These are phyloP conservation scores for Amphiprion ocellaris DNA, from an alignment of 2,113 vertebrate species.

Conservation along the genomic window DNA sequence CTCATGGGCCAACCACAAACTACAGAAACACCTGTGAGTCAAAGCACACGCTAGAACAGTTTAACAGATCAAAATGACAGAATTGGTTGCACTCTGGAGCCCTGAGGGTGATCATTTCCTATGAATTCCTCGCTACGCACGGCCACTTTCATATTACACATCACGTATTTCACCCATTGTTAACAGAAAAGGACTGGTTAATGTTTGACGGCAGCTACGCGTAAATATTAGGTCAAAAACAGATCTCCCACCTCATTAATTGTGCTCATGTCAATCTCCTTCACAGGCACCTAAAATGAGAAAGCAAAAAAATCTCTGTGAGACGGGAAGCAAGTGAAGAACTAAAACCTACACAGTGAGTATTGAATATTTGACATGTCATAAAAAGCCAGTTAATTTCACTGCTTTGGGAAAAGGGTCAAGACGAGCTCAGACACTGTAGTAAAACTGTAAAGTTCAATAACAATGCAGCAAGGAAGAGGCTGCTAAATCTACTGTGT, in stretches of 20 bases:
- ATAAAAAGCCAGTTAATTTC: conserved; percentile 3
- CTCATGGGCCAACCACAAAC: no score
- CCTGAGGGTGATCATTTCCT: neutral
- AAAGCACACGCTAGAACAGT: no score
- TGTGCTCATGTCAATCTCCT: conserved; percentile 57
- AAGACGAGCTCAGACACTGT: conserved; percentile 3
- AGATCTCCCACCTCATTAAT: conserved; percentile 69
- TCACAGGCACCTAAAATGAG: conserved; percentile 71
- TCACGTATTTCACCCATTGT: neutral
- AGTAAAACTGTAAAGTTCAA: conserved; percentile 29
- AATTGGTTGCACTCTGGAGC: no score
- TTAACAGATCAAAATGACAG: no score
- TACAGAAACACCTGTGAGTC: no score
- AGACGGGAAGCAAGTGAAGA: neutral
- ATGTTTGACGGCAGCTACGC: neutral
- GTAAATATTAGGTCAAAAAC: neutral
- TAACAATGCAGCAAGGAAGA: conserved; percentile 27
- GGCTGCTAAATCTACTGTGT: conserved; percentile 49
- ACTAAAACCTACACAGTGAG: conserved; percentile 8
- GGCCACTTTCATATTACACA: neutral
- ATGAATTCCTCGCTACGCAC: no score
- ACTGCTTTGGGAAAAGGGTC: neutral
- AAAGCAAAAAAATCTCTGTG: conserved; percentile 29
- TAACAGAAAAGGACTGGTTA: neutral
- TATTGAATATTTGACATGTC: neutral